Conservation (phyloP, 2,888 invertebrate species). For the Fragum sueziense region DNA sequence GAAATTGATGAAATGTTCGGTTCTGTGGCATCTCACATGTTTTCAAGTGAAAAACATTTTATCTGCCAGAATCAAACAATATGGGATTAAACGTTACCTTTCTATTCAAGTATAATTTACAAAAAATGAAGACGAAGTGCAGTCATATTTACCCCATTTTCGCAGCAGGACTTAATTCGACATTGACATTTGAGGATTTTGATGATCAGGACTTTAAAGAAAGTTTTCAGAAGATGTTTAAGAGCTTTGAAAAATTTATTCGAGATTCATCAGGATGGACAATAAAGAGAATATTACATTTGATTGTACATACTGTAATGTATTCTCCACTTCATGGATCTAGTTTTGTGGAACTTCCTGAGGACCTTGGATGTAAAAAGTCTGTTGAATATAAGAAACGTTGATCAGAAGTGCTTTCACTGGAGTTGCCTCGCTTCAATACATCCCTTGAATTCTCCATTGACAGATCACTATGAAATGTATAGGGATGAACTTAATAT, state of each 20-base stretch:
- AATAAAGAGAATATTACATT: constrained; percentile 37
- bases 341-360: constrained; percentile 43
- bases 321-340: constrained; percentile 48
- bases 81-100: constrained; percentile 52
- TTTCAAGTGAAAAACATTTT: constrained; percentile 22
- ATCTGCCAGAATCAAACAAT: constrained; percentile 13
- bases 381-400: constrained; percentile 41
- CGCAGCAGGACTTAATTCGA: constrained; percentile 21
- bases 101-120: constrained; percentile 43
- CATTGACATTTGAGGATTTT: constrained; percentile 27
- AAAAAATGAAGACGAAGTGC: constrained; percentile 25
- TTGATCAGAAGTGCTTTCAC: constrained; percentile 42
- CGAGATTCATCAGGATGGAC: constrained; percentile 56
- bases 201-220: constrained; percentile 35
- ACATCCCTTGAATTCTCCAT: constrained; percentile 36
- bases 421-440: constrained; percentile 41
- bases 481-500: constrained; percentile 40
- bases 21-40: too few species aligned
- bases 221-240: constrained; percentile 56
- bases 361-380: constrained; percentile 5
- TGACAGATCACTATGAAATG: constrained; percentile 31
- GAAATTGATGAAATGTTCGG: too few species aligned
- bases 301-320: constrained; percentile 43
- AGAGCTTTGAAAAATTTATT: constrained; percentile 51
- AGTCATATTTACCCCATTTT: constrained; percentile 29